Base-by-base conservation (phyloP, 2,113 vertebrate genomes). In the Corythaixoides concolor region DNA sequence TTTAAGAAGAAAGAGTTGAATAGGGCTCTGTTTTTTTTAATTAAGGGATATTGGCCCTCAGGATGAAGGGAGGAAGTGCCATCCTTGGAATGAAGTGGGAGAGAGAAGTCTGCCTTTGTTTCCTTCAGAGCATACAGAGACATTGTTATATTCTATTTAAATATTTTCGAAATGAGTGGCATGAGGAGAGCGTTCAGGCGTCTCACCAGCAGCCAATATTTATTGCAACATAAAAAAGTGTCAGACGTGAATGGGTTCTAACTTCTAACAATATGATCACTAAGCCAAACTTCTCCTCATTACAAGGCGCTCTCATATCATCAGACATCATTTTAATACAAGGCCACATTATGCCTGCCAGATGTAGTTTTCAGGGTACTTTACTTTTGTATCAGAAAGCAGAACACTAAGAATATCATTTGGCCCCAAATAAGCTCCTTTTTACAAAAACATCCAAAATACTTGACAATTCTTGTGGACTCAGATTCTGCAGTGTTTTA, bases 41-140 rank as follows among this genome's bases (percentile, higher is more conserved):
- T 94, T 75, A 95, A 84, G 77, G 75, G 84, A 84, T 63, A 90
- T 49, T 69, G 33, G 82, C 58, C 84, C 32, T 77, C 16, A 7
- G 85, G 80, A 90, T 0, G 55, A 83, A 75, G 55, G 86, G 41
- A 90, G 70, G 87, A 94, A 97, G 84, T 9, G 11, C 45, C 62
- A 49, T 76, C 67, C 8, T 1, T 33, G 91, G 91, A 97, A 96
- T 92, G 92, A 55, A 69, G 94, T 85, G 63, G 94, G 84, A 91
- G 92, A 85, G 52, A 84, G 47, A 75, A 88, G 64, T n/a, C 43
- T 22, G 75, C 33, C 78, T 80, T 95, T 90, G 93, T 72, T 90
- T 62, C 20, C 62, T 81, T n/a, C 1, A 0, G 70, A 93, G 56
- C 76, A 74, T 3, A 90, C 53, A 74, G 56, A 74, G 75, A 37